These are phyloP conservation scores for Eciton burchellii DNA, from an alignment of 1,140 invertebrate genomes.

Conservation along the genomic window DNA sequence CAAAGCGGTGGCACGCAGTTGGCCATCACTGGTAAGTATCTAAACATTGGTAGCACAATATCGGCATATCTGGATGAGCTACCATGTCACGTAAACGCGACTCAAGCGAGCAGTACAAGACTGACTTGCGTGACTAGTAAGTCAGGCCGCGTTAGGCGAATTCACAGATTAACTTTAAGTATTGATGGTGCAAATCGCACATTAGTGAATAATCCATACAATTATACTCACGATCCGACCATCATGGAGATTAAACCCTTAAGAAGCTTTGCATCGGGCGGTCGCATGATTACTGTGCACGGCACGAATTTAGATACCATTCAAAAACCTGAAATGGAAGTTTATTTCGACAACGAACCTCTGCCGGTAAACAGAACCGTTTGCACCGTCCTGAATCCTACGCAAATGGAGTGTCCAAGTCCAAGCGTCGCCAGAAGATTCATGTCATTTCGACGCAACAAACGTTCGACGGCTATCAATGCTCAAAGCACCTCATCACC, in stretches of 20 bases:
- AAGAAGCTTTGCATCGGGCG: constrained; percentile 95
- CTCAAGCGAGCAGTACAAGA: constrained; percentile 94
- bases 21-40: constrained; percentile 94
- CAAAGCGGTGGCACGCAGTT: constrained; percentile 97
- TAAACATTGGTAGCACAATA: constrained; percentile 97
- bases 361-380: constrained; percentile 92
- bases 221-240: constrained; percentile 96
- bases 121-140: constrained; percentile 95
- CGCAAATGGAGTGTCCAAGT: constrained; percentile 97
- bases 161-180: constrained; percentile 89
- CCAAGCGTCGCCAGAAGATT: constrained; percentile 88
- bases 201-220: constrained; percentile 90
- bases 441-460: constrained; percentile 64
- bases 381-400: constrained; percentile 94
- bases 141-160: constrained; percentile 86
- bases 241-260: constrained; percentile 96
- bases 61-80: constrained; percentile 95
- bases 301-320: constrained; percentile 96
- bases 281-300: constrained; percentile 96
- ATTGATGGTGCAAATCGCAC: constrained; percentile 94
- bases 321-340: constrained; percentile 95
- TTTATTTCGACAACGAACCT: constrained; percentile 90
- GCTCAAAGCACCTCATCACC: constrained; percentile 28
- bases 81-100: constrained; percentile 94
- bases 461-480: constrained; percentile 35